Base-by-base conservation (phyloP, 2,888 invertebrate species). In the Morpho helenor region DNA sequence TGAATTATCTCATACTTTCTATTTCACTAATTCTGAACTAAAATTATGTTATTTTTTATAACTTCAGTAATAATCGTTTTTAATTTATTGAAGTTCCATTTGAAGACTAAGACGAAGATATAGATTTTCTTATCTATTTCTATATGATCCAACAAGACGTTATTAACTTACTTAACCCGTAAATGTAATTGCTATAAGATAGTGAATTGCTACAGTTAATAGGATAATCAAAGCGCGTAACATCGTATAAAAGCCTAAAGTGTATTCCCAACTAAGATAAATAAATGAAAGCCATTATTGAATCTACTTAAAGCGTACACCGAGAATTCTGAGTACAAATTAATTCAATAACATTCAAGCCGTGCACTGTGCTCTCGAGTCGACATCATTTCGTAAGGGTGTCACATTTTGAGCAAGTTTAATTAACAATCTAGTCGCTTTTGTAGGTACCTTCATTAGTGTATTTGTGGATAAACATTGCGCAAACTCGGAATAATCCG, bases 381-480 rank as follows among this genome's bases (percentile, higher is more conserved):
- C 73, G 77, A 78, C 82, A 78, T 85, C 86, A 86, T 87, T 89
- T 84, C 81, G 87, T 86, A 87, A 84, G 87, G 88, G 86, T 88
- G 87, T 87, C 88, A 88, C 88, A 90, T 89, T 89, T 89, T 87
- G 84, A 88, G 87, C 85, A 86, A 87, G 89, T 89, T 90, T 88
- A 90, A 90, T 90, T 89, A 90, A 89, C 89, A 90, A 90, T 88
- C 87, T 87, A 89, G 87, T 86, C 83, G 87, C 88, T 89, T 87
- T 87, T 87, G 87, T 87, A 86, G 87, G 86, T 85, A 82, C 89
- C 87, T 90, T 90, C 90, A 89, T 90, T 90, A 90, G 90, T 84
- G 82, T 90, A 88, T 90, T 90, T 90, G 89, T 86, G 82, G 87
- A 84, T 89, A 90, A 89, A 88, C 87, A 87, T 82, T 80, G 82